A percentile compares a stretch with the other conserved stretches of the same genome.
These are phyloP conservation scores for Mesoligia furuncula DNA, from an alignment of 2,888 invertebrate genomes.

Conservation along the genomic window DNA sequence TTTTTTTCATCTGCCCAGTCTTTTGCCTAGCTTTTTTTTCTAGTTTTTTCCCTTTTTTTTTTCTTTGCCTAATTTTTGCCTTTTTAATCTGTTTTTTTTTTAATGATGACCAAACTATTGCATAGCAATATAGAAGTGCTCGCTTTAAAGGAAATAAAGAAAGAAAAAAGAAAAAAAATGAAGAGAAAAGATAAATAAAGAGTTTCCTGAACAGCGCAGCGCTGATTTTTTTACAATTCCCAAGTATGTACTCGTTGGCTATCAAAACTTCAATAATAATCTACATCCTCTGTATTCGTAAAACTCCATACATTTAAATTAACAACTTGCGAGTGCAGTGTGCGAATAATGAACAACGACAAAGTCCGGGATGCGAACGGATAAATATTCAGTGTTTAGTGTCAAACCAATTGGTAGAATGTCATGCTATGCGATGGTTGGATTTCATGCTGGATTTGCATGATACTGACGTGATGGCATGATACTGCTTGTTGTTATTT, in stretches of 20 bases:
- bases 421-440: constrained; percentile 5
- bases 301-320: constrained; percentile 71
- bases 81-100: no score
- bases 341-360: constrained; percentile 71
- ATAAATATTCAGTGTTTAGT: constrained; percentile 71
- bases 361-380: constrained; percentile 63
- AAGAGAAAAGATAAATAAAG: no score
- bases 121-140: neutral
- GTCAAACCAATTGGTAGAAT: constrained; percentile 31
- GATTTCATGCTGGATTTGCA: constrained; percentile 14
- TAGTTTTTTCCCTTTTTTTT: no score
- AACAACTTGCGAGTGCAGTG: constrained; percentile 66
- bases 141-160: no score
- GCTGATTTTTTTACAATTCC: neutral
- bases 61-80: no score
- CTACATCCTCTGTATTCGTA: constrained; percentile 7
- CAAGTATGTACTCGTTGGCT: neutral
- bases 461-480: neutral
- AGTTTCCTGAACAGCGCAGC: neutral
- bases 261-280: neutral
- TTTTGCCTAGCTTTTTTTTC: no score
- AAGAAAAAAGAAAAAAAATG: no score
- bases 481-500: neutral
- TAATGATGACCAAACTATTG: no score
- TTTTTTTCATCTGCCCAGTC: no score